phyloP scores from a whole-genome alignment of 2,888 invertebrate genomes.

The Metallyticus violacea region DNA sequence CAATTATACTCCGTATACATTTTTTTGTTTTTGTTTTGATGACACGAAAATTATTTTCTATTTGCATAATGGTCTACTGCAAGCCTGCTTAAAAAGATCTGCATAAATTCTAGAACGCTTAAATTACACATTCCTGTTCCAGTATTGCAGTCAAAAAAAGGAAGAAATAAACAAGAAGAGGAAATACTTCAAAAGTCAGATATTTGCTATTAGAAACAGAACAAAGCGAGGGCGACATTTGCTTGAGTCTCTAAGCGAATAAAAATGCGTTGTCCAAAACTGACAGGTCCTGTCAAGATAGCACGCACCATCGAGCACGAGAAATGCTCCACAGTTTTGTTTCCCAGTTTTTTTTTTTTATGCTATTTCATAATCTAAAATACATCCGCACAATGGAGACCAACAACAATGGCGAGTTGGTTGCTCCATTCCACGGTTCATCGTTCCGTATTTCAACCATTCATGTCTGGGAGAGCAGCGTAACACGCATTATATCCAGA shows the following conservation, averaged over 20 bases:
- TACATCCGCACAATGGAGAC: background rate
- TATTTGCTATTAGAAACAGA: background rate
- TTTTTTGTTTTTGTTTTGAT: too few species aligned
- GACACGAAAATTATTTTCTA: too few species aligned
- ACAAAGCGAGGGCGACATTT: background rate
- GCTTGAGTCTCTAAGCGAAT: background rate
- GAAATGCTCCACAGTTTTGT: background rate
- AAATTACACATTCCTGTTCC: too few species aligned
- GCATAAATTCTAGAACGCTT: too few species aligned
- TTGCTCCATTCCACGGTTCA: background rate
- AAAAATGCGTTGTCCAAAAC: background rate
- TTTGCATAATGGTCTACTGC: too few species aligned
- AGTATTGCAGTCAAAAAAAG: background rate
- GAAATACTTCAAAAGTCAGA: too few species aligned
- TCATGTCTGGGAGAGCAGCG: background rate
- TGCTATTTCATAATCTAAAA: background rate
- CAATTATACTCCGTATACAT: too few species aligned
- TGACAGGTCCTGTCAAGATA: background rate
- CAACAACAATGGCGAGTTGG: background rate
- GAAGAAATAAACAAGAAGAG: too few species aligned
- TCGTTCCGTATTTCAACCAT: background rate
- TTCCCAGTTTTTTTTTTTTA: background rate
- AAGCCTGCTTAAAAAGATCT: too few species aligned
- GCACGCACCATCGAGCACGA: background rate
- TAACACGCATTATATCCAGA: background rate